Conservation (phyloP, 1,140 invertebrate species). For the Drosophila pallidifrons region DNA sequence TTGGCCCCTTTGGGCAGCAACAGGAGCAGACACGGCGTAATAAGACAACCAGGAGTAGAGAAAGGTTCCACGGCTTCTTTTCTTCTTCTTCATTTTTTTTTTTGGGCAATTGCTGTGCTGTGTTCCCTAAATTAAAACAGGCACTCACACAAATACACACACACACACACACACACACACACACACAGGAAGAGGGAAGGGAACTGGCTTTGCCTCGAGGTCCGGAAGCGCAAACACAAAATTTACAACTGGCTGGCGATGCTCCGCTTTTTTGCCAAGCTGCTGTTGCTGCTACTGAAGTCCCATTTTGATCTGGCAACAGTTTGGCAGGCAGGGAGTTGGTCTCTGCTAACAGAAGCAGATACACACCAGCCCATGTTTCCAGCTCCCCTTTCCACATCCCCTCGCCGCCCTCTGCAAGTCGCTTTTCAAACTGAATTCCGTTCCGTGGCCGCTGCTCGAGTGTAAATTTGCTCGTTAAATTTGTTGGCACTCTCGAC, state of each 20-base stretch:
- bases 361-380: not conserved
- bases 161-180: slow-evolving; percentile 13
- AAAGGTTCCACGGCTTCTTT: slow-evolving; percentile 42
- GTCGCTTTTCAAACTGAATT: slow-evolving; percentile 27
- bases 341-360: not conserved
- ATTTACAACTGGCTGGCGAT: slow-evolving; percentile 72
- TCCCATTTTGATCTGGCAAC: slow-evolving; percentile 47
- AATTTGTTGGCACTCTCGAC: slow-evolving; percentile 82
- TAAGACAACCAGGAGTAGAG: slow-evolving; percentile 53
- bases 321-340: slow-evolving; percentile 1
- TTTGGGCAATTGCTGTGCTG: slow-evolving; percentile 62
- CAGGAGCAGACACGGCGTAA: slow-evolving; percentile 39
- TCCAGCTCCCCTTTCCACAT: not conserved
- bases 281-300: slow-evolving; percentile 32
- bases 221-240: slow-evolving; percentile 53
- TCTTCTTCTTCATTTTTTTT: slow-evolving; percentile 25
- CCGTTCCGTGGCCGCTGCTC: slow-evolving; percentile 68
- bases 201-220: slow-evolving; percentile 29
- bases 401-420: not conserved
- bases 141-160: slow-evolving; percentile 31
- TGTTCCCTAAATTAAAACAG: slow-evolving; percentile 77
- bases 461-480: slow-evolving; percentile 82
- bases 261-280: slow-evolving; percentile 31
- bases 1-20: slow-evolving; percentile 4
- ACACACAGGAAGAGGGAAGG: not conserved